Evolutionary conservation across 2,797 vertebrate species (phyloP).

Genomic region (Pelobates cultripes): DNA sequence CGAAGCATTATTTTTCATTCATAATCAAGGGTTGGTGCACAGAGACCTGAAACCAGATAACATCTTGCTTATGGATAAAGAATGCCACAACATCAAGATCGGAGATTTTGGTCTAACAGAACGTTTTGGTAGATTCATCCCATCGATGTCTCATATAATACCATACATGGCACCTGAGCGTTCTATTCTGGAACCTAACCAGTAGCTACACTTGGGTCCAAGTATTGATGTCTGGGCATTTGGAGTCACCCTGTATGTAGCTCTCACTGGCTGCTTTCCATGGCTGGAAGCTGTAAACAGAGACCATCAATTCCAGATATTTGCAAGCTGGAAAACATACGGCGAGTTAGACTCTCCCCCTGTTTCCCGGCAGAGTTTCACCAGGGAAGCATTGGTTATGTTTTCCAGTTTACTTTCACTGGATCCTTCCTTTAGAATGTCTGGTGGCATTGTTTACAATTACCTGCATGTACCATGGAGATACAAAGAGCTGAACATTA

Average conservation of each 20-base stretch:
- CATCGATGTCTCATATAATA: not conserved
- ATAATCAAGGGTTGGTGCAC: conserved; percentile 5
- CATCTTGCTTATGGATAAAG: conserved; percentile 20
- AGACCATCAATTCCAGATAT: not conserved
- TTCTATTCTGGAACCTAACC: not conserved
- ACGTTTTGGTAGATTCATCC: not conserved
- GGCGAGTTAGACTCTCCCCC: too few species aligned
- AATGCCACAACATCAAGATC: not conserved
- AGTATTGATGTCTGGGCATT: conserved; percentile 17
- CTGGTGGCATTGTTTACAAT: too few species aligned
- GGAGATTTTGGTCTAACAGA: conserved; percentile 23
- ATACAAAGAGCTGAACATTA: too few species aligned
- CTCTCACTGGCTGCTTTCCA: conserved; percentile 14
- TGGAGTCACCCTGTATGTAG: not conserved
- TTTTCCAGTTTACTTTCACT: too few species aligned
- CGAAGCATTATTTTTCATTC: conserved; percentile 3
- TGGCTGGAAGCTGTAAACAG: conserved; percentile 1
- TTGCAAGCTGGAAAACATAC: conserved; percentile 3
- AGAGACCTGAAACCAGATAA: not conserved
- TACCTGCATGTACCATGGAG: too few species aligned
- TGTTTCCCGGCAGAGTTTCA: too few species aligned
- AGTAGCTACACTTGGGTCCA: not conserved
- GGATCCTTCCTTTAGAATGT: too few species aligned
- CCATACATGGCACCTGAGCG: conserved; percentile 27
- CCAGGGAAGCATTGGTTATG: too few species aligned